Percentiles rank a stretch among this genome's conserved stretches.
phyloP scores from a whole-genome alignment of 2,888 invertebrate species.

The Dolichomitus sp. region DNA sequence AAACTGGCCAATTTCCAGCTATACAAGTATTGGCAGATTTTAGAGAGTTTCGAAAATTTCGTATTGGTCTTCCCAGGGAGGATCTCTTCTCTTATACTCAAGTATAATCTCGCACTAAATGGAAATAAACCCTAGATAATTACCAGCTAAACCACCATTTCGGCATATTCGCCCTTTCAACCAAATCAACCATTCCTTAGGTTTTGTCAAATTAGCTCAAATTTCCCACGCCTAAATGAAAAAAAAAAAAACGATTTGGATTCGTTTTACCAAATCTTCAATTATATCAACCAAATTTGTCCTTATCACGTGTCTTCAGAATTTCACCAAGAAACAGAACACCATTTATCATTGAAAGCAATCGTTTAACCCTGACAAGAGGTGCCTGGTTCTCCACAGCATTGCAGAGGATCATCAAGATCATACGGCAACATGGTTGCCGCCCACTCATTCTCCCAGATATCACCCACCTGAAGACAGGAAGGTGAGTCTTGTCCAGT shows the following conservation, averaged over 20 bases:
- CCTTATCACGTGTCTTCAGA: too few species aligned
- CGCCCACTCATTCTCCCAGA: conserved; percentile 51
- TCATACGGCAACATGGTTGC: conserved; percentile 27
- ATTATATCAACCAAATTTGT: background rate
- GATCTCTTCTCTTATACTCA: too few species aligned
- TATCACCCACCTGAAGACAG: background rate
- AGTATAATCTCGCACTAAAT: too few species aligned
- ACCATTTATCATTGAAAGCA: background rate
- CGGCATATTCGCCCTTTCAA: too few species aligned
- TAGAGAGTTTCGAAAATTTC: too few species aligned
- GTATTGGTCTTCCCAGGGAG: too few species aligned
- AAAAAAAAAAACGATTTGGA: background rate
- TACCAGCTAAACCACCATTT: too few species aligned
- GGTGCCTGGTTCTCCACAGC: background rate
- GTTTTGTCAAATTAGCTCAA: background rate
- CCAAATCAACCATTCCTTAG: background rate
- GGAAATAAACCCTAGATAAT: too few species aligned
- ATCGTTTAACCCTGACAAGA: conserved; percentile 19
- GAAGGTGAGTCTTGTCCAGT: too few species aligned
- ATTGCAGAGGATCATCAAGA: background rate
- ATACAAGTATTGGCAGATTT: too few species aligned
- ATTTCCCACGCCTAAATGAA: background rate
- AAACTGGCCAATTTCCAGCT: too few species aligned
- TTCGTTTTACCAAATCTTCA: background rate
- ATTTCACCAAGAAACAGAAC: background rate